phyloP scores from a whole-genome alignment of 2,113 vertebrate genomes.

The Pantherophis guttatus region DNA sequence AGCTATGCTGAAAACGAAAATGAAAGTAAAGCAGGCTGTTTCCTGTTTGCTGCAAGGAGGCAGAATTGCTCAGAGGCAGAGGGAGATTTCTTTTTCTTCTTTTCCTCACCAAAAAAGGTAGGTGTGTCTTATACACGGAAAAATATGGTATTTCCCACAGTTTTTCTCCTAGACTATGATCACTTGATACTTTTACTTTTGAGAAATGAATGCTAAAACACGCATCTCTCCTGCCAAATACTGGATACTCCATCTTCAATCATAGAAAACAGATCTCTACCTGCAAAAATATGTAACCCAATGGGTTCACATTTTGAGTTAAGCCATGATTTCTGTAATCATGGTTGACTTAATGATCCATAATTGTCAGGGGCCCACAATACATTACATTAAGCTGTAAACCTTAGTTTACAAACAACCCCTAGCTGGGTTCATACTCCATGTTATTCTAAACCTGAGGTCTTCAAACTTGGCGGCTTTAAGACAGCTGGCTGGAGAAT shows the following conservation, averaged over 20 bases:
- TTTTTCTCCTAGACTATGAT: background rate
- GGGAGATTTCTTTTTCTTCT: no score
- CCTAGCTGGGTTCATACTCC: background rate
- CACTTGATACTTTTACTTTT: background rate
- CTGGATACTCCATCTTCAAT: background rate
- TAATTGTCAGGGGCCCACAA: background rate
- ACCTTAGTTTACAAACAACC: background rate
- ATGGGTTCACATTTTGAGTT: background rate
- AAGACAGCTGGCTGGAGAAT: no score
- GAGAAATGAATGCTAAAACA: background rate
- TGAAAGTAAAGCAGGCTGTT: no score
- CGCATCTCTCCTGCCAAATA: background rate
- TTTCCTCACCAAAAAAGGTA: no score
- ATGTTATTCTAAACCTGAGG: background rate
- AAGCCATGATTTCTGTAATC: background rate
- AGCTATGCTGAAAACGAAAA: no score
- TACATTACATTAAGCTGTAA: background rate
- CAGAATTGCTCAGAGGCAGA: no score
- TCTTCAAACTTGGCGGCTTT: no score
- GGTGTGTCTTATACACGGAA: no score
- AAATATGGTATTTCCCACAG: background rate
- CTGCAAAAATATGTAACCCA: background rate
- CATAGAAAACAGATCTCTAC: background rate
- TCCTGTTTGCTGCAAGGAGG: no score
- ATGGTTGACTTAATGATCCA: background rate